phyloP scores from a whole-genome alignment of 1,140 invertebrate species.

The Sycobia sp. region DNA sequence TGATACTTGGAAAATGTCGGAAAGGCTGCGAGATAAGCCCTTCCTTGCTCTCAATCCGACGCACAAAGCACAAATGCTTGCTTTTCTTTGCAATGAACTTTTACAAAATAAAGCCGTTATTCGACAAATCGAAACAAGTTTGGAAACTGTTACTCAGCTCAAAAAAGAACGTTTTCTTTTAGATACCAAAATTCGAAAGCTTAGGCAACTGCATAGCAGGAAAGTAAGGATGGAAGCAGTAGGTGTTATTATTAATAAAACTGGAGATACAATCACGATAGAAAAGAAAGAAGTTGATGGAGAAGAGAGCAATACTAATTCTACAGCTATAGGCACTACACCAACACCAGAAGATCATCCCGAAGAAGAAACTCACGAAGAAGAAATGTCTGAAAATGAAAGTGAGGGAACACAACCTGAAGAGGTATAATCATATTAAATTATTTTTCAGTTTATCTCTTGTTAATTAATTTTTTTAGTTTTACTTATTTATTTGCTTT shows the following conservation, averaged over 20 bases:
- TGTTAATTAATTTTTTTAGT: neutral
- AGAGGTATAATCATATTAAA: slow-evolving; percentile 62
- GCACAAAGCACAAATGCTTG: slow-evolving; percentile 84
- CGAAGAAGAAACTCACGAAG: slow-evolving; percentile 51
- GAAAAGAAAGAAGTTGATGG: slow-evolving; percentile 58
- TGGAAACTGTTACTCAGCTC: slow-evolving; percentile 76
- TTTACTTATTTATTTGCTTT: neutral
- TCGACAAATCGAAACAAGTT: slow-evolving; percentile 76
- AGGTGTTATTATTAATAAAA: slow-evolving; percentile 61
- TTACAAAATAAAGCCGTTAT: slow-evolving; percentile 89
- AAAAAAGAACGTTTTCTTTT: slow-evolving; percentile 81
- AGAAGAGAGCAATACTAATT: slow-evolving; percentile 47
- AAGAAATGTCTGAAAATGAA: slow-evolving; percentile 79
- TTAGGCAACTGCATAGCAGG: slow-evolving; percentile 75
- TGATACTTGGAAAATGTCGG: slow-evolving; percentile 75
- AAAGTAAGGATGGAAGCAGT: slow-evolving; percentile 76
- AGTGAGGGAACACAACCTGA: slow-evolving; percentile 84
- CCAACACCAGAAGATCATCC: slow-evolving; percentile 52
- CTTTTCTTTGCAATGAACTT: slow-evolving; percentile 91
- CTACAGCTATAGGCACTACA: slow-evolving; percentile 23
- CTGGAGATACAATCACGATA: slow-evolving; percentile 56
- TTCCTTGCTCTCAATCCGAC: slow-evolving; percentile 86
- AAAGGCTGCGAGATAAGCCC: slow-evolving; percentile 77
- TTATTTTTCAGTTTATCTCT: neutral
- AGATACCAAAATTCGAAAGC: slow-evolving; percentile 86